phyloP scores from a whole-genome alignment of 1,140 invertebrate genomes.

The Pseudomyrmex dendroicus region DNA sequence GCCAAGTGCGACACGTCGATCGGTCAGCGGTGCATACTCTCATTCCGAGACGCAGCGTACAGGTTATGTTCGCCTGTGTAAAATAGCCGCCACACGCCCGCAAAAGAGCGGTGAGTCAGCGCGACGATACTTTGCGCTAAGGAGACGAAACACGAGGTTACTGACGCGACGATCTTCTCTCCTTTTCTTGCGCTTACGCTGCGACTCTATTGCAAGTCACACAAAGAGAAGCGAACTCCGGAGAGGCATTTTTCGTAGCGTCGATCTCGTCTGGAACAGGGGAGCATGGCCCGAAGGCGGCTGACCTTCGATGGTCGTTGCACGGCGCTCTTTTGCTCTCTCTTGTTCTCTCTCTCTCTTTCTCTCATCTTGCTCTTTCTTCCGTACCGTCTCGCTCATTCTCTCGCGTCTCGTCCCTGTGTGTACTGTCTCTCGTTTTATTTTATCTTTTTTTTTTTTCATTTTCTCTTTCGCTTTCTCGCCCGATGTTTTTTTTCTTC shows the following conservation, averaged over 20 bases:
- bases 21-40: not conserved
- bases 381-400: slow-evolving; percentile 2
- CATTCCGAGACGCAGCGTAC: slow-evolving; percentile 34
- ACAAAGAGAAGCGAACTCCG: slow-evolving; percentile 29
- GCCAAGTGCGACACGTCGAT: not conserved
- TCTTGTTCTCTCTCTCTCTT: slow-evolving; percentile 12
- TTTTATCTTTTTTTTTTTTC: not conserved
- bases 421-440: slow-evolving; percentile 12
- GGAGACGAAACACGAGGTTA: slow-evolving; percentile 39
- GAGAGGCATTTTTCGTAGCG: slow-evolving; percentile 31
- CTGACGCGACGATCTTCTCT: slow-evolving; percentile 32
- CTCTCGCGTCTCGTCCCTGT: slow-evolving; percentile 2
- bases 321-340: slow-evolving; percentile 64
- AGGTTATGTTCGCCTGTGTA: slow-evolving; percentile 62
- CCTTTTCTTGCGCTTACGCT: slow-evolving; percentile 20
- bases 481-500: slow-evolving; percentile 20
- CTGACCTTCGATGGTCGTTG: slow-evolving; percentile 75
- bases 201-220: slow-evolving; percentile 10
- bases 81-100: slow-evolving; percentile 51
- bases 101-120: slow-evolving; percentile 50
- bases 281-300: slow-evolving; percentile 65
- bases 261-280: slow-evolving; percentile 45
- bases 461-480: slow-evolving; percentile 1
- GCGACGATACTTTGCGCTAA: slow-evolving; percentile 33
- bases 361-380: not conserved